Conservation (phyloP, 2,797 vertebrate genomes). For the Danio albolineatus region DNA sequence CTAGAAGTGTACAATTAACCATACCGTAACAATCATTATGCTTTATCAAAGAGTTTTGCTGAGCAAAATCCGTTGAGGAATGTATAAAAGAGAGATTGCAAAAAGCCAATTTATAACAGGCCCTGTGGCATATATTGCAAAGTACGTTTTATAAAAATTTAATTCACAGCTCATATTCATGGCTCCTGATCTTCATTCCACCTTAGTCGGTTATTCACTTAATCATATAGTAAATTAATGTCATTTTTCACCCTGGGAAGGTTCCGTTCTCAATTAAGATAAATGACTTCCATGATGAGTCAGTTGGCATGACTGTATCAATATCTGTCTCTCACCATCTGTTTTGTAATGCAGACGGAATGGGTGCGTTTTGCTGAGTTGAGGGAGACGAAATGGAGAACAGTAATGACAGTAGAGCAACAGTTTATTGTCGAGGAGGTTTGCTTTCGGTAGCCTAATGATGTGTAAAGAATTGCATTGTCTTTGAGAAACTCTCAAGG, state of each 20-base stretch:
- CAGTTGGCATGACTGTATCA: conserved; percentile 32
- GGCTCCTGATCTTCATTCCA: conserved; percentile 36
- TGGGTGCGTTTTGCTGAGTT: not conserved
- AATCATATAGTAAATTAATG: conserved; percentile 45
- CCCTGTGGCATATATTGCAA: conserved; percentile 23
- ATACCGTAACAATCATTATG: no score
- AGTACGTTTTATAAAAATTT: not conserved
- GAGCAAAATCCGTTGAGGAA: not conserved
- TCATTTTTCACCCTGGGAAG: conserved; percentile 43
- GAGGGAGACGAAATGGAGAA: conserved; percentile 12
- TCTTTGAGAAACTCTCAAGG: conserved; percentile 25
- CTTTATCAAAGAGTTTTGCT: no score
- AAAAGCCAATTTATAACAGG: not conserved
- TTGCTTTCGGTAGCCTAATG: conserved; percentile 40
- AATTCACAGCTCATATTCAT: conserved; percentile 19
- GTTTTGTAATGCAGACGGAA: conserved; percentile 45
- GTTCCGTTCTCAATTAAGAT: conserved; percentile 54
- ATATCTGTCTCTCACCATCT: conserved; percentile 47
- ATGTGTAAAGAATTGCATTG: conserved; percentile 24
- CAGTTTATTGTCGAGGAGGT: conserved; percentile 42
- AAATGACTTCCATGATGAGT: conserved; percentile 42
- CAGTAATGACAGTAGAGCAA: conserved; percentile 31
- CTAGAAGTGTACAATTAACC: no score
- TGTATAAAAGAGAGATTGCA: conserved; percentile 8
- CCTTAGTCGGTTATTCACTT: conserved; percentile 44